A percentile compares a stretch with the other conserved stretches of the same genome.
Evolutionary conservation across 2,113 vertebrate genomes (phyloP).

Genomic region (Phyllostomus hastatus): DNA sequence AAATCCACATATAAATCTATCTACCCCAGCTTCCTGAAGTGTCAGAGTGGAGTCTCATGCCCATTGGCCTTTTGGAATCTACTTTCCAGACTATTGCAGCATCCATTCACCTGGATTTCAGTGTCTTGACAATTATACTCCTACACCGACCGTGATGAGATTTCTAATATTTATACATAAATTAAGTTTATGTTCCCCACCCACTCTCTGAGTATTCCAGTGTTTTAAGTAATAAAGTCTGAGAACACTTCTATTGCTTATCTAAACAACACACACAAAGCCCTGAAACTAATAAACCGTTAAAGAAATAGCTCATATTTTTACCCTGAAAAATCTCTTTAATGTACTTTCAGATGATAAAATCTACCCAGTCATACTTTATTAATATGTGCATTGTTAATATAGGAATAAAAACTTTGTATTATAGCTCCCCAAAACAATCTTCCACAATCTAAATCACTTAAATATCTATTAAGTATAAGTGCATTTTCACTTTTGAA

Average conservation of each 20-base stretch:
- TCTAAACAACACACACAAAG: not conserved
- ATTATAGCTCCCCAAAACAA: conserved; percentile 58
- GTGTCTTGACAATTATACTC: not conserved
- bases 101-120: conserved; percentile 20
- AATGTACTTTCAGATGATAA: conserved; percentile 41
- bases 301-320: conserved; percentile 11
- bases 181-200: not conserved
- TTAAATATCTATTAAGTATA: conserved; percentile 48
- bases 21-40: not conserved
- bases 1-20: not conserved
- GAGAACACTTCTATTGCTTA: not conserved
- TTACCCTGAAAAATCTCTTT: conserved; percentile 45
- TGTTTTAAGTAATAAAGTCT: conserved; percentile 33
- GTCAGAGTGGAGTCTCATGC: not conserved
- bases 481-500: conserved; percentile 65
- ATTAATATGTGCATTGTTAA: conserved; percentile 48
- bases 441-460: conserved; percentile 27
- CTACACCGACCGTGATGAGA: not conserved
- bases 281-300: conserved; percentile 16
- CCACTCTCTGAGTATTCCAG: not conserved
- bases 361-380: conserved; percentile 25
- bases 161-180: conserved; percentile 7
- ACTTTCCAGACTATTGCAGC: not conserved
- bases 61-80: not conserved
- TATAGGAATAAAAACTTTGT: conserved; percentile 61